These are phyloP conservation scores for Sinocyclocheilus anophthalmus DNA, from an alignment of 2,113 vertebrate species.

Conservation along the genomic window DNA sequence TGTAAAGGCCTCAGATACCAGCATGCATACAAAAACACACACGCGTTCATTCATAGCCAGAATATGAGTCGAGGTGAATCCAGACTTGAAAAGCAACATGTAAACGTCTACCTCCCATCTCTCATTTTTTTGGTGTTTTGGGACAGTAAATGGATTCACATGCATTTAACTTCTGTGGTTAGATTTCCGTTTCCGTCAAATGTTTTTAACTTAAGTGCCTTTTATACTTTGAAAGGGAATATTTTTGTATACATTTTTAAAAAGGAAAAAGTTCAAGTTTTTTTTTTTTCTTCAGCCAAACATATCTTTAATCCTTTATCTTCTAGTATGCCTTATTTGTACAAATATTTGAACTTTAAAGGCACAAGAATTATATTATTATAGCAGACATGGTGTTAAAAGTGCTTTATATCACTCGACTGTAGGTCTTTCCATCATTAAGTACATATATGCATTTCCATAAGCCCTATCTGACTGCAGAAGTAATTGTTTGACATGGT, in stretches of 20 bases:
- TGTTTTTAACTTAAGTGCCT: slow-evolving; percentile 67
- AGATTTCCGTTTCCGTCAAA: slow-evolving; percentile 40
- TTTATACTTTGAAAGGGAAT: slow-evolving; percentile 68
- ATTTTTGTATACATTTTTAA: slow-evolving; percentile 60
- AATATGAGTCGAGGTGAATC: slow-evolving; percentile 44
- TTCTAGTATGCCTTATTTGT: slow-evolving; percentile 28
- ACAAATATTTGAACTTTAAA: slow-evolving; percentile 37
- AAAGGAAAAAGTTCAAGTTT: slow-evolving; percentile 58
- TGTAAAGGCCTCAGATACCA: background rate
- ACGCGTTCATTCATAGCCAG: slow-evolving; percentile 43
- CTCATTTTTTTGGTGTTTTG: slow-evolving; percentile 80
- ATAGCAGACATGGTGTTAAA: slow-evolving; percentile 4
- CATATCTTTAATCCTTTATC: slow-evolving; percentile 6
- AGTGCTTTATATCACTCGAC: background rate
- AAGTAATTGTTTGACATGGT: slow-evolving; percentile 26
- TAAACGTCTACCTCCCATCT: slow-evolving; percentile 83
- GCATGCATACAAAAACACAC: slow-evolving; percentile 22
- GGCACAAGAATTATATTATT: background rate
- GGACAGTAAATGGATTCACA: slow-evolving; percentile 44
- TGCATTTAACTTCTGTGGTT: slow-evolving; percentile 51
- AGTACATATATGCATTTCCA: slow-evolving; percentile 17
- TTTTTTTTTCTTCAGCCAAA: slow-evolving; percentile 51
- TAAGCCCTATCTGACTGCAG: slow-evolving; percentile 54
- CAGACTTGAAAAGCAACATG: slow-evolving; percentile 55
- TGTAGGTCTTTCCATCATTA: slow-evolving; percentile 4